These are phyloP conservation scores for Brachymystax lenok DNA, from an alignment of 2,797 vertebrate genomes.

Conservation along the genomic window DNA sequence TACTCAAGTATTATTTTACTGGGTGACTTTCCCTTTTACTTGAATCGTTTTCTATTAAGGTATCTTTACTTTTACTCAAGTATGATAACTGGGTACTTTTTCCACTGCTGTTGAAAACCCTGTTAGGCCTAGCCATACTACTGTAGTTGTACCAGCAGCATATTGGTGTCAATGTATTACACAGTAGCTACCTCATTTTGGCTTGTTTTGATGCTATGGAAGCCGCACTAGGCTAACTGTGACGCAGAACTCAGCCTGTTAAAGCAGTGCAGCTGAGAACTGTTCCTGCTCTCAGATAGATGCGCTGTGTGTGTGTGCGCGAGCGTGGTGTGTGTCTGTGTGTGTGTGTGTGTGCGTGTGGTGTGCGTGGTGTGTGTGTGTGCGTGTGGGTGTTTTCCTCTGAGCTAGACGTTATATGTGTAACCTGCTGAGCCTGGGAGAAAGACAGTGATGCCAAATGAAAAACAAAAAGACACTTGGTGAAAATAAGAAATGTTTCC, in stretches of 20 bases:
- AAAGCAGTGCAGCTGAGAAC: too few relatives aligned
- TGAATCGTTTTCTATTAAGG: too few relatives aligned
- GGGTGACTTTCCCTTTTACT: too few relatives aligned
- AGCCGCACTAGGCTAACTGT: neutral
- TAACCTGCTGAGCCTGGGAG: slow-evolving; percentile 44
- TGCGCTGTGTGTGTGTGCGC: too few relatives aligned
- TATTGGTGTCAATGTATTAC: too few relatives aligned
- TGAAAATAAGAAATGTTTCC: neutral
- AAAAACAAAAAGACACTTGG: slow-evolving; percentile 23
- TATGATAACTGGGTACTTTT: too few relatives aligned
- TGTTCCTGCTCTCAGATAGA: too few relatives aligned
- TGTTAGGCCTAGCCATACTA: neutral
- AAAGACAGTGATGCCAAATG: slow-evolving; percentile 45
- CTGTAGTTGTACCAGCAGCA: too few relatives aligned
- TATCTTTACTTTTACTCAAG: too few relatives aligned
- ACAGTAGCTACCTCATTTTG: neutral
- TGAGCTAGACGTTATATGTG: slow-evolving; percentile 48
- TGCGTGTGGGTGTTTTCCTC: slow-evolving; percentile 50
- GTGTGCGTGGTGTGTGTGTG: slow-evolving; percentile 33
- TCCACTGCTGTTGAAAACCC: neutral
- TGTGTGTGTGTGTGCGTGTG: too few relatives aligned
- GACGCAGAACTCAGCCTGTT: neutral
- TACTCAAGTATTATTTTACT: too few relatives aligned
- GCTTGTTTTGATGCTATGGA: neutral
- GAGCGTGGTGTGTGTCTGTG: accelerated